phyloP scores from a whole-genome alignment of 2,797 vertebrate genomes.

The Anas bahamensis region DNA sequence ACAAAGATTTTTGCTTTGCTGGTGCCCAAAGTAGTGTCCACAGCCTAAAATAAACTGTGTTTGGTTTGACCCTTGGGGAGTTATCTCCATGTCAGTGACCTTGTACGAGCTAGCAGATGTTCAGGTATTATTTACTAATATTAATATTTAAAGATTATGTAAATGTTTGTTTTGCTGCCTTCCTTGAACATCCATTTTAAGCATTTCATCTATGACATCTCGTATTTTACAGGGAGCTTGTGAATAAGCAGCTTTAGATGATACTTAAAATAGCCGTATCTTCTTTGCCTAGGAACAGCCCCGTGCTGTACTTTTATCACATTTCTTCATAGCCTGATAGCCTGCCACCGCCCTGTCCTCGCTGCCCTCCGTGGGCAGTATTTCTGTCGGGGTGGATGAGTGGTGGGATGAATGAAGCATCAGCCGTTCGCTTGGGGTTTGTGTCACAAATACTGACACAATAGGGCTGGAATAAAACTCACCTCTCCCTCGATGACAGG shows the following conservation, averaged over 20 bases:
- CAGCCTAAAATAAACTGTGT: neutral
- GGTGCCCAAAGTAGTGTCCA: neutral
- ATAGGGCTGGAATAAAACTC: neutral
- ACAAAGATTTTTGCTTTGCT: constrained; percentile 14
- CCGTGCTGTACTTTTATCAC: constrained; percentile 40
- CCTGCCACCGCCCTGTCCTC: neutral
- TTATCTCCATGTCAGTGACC: constrained; percentile 54
- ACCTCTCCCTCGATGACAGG: neutral
- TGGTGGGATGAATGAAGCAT: neutral
- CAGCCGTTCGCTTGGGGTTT: neutral
- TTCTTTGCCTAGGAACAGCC: constrained; percentile 26
- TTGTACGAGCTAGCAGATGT: constrained; percentile 68
- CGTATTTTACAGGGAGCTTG: constrained; percentile 39
- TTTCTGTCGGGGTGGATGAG: neutral
- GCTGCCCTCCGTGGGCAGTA: neutral
- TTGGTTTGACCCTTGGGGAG: constrained; percentile 28
- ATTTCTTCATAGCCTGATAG: neutral
- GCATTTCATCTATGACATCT: constrained; percentile 67
- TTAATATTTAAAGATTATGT: constrained; percentile 72
- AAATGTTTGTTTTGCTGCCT: constrained; percentile 59
- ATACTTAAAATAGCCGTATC: constrained; percentile 76
- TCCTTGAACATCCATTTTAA: constrained; percentile 49
- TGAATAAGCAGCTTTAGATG: constrained; percentile 75
- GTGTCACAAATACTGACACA: neutral
- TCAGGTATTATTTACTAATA: constrained; percentile 73